phyloP scores from a whole-genome alignment of 2,888 invertebrate species.

The Amphimallon solstitiale region DNA sequence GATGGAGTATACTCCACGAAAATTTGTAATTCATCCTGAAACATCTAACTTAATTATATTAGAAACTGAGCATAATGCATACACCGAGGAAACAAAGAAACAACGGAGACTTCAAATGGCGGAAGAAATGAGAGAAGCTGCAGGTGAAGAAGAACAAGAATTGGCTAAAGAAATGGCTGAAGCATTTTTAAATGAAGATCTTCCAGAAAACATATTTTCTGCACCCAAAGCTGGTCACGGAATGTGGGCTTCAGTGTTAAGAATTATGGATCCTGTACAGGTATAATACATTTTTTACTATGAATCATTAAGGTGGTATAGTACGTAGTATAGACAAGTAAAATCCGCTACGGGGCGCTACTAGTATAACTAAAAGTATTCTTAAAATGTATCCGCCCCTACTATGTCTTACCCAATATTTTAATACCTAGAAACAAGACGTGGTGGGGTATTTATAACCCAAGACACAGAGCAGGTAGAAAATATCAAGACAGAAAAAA shows the following conservation, averaged over 20 bases:
- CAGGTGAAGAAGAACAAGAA: conserved; percentile 94
- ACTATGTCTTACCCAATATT: too few species aligned
- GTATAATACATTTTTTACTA: conserved; percentile 38
- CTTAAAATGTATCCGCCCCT: too few species aligned
- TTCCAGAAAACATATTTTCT: conserved; percentile 94
- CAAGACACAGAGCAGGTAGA: too few species aligned
- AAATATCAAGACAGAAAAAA: too few species aligned
- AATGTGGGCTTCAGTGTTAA: conserved; percentile 94
- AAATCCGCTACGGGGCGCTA: too few species aligned
- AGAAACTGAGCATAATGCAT: conserved; percentile 98
- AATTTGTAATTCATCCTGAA: conserved; percentile 92
- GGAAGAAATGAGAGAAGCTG: conserved; percentile 97
- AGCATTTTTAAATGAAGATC: conserved; percentile 92
- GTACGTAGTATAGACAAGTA: too few species aligned
- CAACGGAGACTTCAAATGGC: conserved; percentile 95
- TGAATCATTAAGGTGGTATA: too few species aligned
- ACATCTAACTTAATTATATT: conserved; percentile 89
- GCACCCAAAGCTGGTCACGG: conserved; percentile 96
- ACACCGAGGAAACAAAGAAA: conserved; percentile 96
- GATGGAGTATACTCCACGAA: conserved; percentile 94
- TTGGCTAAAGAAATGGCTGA: conserved; percentile 98
- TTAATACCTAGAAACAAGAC: too few species aligned
- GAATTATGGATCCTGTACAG: conserved; percentile 86
- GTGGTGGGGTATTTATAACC: too few species aligned
- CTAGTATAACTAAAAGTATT: too few species aligned